Base-by-base conservation (phyloP, 2,888 invertebrate species). In the Chloroclysta siterata region DNA sequence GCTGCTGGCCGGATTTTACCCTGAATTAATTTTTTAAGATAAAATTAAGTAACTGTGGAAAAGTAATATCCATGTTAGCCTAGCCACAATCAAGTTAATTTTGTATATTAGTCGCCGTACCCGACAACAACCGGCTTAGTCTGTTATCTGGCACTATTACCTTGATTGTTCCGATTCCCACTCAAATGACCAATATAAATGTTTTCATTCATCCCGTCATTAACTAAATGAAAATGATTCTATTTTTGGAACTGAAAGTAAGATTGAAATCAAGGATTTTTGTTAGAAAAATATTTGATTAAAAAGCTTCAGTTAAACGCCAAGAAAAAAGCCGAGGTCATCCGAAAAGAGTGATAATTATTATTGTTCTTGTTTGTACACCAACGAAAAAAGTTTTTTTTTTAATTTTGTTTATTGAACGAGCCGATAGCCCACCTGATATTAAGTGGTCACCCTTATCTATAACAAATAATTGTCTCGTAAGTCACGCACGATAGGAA, bases 71-170 rank as follows among this genome's bases (percentile, higher is more conserved):
- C 50, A 62, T 61, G 46, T 41, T 51, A 47, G 8, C 11, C 52
- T 46, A 65, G 51, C 63, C 50, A 54, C 39, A 75, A 72, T 71
- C 53, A 71, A 58, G 69, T 75, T 80, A 81, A 85, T 86, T 88
- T 84, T 79, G 74, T 82, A 75, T 84, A 85, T 88, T 86, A 78
- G 73, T 75, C 69, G 73, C 71, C 77, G 76, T 75, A 79, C 84
- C 82, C 77, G 81, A 81, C 79, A 81, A 81, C 80, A 77, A 74
- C 51, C 75, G 81, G 88, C 88, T 89, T 84, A 89, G 68, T 63
- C 54, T 70, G 76, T 81, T 88, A 88, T 87, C 84, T 50, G n/a
- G 58, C 60, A 71, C 72, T 74, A 57, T 76, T 75, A 70, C 74
- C 11, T 67, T 82, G 78, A 83, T 83, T 83, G 70, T 71, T 72